These are phyloP conservation scores for Platycheirus albimanus DNA, from an alignment of 2,888 invertebrate species.

Conservation along the genomic window DNA sequence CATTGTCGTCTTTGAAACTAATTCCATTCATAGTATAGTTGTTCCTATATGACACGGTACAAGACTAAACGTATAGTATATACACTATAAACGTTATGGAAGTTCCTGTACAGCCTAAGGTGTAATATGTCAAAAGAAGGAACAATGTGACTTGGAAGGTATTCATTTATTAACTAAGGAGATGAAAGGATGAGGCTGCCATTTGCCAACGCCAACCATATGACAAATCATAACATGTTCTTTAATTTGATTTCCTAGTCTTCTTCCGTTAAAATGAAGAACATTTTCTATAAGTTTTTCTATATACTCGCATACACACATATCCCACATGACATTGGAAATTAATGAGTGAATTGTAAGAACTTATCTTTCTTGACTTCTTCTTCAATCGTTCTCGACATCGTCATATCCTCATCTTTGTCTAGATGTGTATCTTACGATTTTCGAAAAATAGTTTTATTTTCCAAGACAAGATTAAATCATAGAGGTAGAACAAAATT, in stretches of 20 bases:
- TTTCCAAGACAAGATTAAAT: slow-evolving; percentile 6
- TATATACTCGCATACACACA: neutral
- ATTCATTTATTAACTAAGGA: neutral
- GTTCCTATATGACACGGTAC: slow-evolving; percentile 2
- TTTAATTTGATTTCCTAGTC: slow-evolving; percentile 68
- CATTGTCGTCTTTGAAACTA: slow-evolving; percentile 44
- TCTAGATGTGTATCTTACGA: neutral
- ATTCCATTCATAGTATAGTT: slow-evolving; percentile 48
- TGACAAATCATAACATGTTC: slow-evolving; percentile 54
- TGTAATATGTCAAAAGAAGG: slow-evolving; percentile 22
- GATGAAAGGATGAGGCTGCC: neutral
- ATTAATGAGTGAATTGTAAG: slow-evolving; percentile 45
- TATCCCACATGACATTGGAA: slow-evolving; percentile 50
- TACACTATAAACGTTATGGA: too few relatives aligned
- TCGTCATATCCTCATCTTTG: neutral
- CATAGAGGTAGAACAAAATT: slow-evolving; percentile 6
- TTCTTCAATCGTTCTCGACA: neutral
- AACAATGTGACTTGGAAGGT: slow-evolving; percentile 21
- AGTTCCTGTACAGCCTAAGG: slow-evolving; percentile 16
- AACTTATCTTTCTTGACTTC: neutral
- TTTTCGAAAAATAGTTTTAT: neutral
- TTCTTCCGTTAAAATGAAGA: slow-evolving; percentile 19
- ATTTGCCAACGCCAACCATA: neutral
- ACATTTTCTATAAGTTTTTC: slow-evolving; percentile 27
- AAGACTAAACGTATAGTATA: too few relatives aligned